Conservation (phyloP, 1,140 invertebrate genomes). For the Mactra quadrangularis region DNA sequence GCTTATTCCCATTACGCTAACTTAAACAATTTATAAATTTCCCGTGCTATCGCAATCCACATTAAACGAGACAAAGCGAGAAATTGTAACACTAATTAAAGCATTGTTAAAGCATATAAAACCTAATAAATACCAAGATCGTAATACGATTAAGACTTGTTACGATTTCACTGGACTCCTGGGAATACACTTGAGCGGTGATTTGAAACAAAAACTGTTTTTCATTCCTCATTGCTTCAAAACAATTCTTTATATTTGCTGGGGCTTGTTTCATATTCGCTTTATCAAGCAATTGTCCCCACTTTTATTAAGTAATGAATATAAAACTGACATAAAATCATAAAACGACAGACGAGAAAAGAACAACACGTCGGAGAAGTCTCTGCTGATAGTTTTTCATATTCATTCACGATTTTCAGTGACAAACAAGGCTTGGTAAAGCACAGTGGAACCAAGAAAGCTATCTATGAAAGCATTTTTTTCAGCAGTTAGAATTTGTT, state of each 20-base stretch:
- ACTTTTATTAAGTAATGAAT: too few relatives aligned
- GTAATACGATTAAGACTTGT: constrained; percentile 37
- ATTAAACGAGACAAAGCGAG: constrained; percentile 41
- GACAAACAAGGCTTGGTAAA: too few relatives aligned
- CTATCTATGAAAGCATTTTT: too few relatives aligned
- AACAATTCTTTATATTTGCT: neutral
- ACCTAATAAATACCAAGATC: constrained; percentile 38
- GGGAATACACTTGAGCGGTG: constrained; percentile 11
- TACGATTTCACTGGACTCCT: constrained; percentile 2
- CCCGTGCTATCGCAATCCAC: constrained; percentile 6
- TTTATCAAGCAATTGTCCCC: too few relatives aligned
- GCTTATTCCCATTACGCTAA: constrained; percentile 24
- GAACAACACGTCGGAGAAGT: too few relatives aligned
- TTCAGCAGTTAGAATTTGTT: too few relatives aligned
- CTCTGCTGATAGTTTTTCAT: too few relatives aligned
- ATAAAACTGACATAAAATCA: too few relatives aligned
- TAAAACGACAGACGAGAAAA: too few relatives aligned
- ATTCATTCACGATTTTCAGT: too few relatives aligned
- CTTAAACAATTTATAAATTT: constrained; percentile 59
- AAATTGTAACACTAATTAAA: constrained; percentile 53
- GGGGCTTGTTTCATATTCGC: too few relatives aligned
- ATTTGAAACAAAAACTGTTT: constrained; percentile 35
- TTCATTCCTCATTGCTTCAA: constrained; percentile 37
- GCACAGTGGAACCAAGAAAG: too few relatives aligned
- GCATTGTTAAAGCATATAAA: constrained; percentile 46